Conservation (phyloP, 2,888 invertebrate genomes). For the Cybosia mesomella region DNA sequence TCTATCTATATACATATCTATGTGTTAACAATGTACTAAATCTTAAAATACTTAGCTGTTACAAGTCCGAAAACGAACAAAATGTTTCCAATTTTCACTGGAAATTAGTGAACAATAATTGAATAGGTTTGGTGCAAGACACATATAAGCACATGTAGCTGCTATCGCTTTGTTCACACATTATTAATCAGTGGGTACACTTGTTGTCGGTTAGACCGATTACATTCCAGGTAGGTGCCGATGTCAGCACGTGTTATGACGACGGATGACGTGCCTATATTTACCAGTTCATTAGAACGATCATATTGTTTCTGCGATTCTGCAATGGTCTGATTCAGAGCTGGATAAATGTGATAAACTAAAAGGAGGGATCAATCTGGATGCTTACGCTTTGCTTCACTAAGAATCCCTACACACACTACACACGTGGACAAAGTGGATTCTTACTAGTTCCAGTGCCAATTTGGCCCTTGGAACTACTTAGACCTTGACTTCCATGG, state of each 20-base stretch:
- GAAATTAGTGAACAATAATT: background rate
- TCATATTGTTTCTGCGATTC: background rate
- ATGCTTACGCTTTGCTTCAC: too few relatives aligned
- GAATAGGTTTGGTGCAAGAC: background rate
- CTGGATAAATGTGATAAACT: too few relatives aligned
- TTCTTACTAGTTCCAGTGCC: too few relatives aligned
- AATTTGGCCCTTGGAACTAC: too few relatives aligned
- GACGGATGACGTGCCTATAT: background rate
- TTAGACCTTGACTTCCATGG: too few relatives aligned
- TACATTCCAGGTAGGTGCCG: background rate
- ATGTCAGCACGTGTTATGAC: background rate
- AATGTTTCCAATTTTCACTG: background rate
- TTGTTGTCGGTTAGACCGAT: background rate
- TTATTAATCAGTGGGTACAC: background rate
- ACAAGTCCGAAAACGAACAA: slow-evolving; percentile 3
- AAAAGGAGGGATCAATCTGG: too few relatives aligned
- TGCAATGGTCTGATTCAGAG: background rate
- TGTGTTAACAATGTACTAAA: too few relatives aligned
- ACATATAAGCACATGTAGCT: background rate
- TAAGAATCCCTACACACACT: too few relatives aligned
- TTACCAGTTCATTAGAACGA: background rate
- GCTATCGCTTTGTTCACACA: background rate
- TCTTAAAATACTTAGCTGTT: too few relatives aligned
- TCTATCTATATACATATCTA: too few relatives aligned
- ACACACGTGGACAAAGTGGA: too few relatives aligned